phyloP scores from a whole-genome alignment of 2,797 vertebrate genomes.

The Gambelia wislizenii region DNA sequence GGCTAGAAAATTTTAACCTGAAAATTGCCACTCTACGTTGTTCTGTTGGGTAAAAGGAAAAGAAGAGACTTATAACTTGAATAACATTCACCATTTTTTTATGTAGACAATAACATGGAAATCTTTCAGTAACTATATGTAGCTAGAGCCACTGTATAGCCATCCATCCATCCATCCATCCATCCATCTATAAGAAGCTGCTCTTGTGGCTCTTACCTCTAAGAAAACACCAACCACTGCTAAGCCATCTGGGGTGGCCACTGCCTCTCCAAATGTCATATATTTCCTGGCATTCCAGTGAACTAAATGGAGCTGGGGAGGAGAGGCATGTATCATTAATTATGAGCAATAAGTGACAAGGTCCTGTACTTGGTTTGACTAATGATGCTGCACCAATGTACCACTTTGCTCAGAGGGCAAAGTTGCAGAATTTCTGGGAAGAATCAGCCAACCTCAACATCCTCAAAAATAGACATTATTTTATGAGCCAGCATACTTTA shows the following conservation, averaged over 20 bases:
- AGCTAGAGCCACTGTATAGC: too few relatives aligned
- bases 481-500: neutral
- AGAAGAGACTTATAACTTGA: neutral
- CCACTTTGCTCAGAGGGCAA: conserved; percentile 7
- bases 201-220: conserved; percentile 83
- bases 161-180: too few relatives aligned
- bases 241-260: conserved; percentile 88
- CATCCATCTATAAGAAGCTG: conserved; percentile 22
- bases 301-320: conserved; percentile 92
- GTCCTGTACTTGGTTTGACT: neutral
- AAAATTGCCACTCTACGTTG: neutral
- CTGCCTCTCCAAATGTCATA: conserved; percentile 89
- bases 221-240: conserved; percentile 95
- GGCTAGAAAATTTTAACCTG: neutral
- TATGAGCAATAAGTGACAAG: neutral
- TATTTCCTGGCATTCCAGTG: conserved; percentile 97
- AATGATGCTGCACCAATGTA: neutral
- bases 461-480: neutral
- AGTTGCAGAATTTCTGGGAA: conserved; percentile 11
- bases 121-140: too few relatives aligned
- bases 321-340: conserved; percentile 39
- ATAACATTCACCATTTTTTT: too few relatives aligned
- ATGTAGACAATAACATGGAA: too few relatives aligned
- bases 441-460: neutral
- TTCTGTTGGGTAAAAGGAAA: neutral